Evolutionary conservation across 35 echinoderm and acorn worm genomes (phyloP), one percentile per base, ranked within the genome.

Genomic region (Eucidaris tribuloides): DNA sequence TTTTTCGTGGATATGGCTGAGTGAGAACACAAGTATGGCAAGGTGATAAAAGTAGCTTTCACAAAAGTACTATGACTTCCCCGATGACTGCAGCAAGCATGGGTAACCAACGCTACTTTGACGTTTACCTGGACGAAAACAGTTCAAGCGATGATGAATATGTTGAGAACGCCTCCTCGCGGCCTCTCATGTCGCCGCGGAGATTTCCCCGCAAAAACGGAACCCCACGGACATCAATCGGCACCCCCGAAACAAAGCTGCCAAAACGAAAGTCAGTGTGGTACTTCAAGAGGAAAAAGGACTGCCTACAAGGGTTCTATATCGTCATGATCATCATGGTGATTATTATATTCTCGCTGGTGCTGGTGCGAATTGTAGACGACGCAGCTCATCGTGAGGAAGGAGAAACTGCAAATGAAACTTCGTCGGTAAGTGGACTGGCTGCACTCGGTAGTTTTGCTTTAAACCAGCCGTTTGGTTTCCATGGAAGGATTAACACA

Each of bases 101-200:
- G 37, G 91, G 91, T 42, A 72, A 80, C 18, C 45, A 79, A 20
- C 91, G 86, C 2, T 93, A 93, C 59, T 87, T 84, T 78, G 91
- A 93, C 45, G 85, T 93, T 4, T 93, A 93, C 72, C 80, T 93
- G 3, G 91, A 93, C 22, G 85, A 89, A n/a, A 37, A 42, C n/a
- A 71, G 80, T 30, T 93, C 91, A 2, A 77, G 57, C 0, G 91
- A 93, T 18, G 82, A 84, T 34, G 91, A 82, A 66, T 46, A 64
- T 17, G 56, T 83, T 40, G 27, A 46, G 4, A 59, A 52, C 40
- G 50, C 31, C 77, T 68, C 83, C 25, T 36, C 45, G 80, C 82
- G 88, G 84, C 85, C 91, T 7, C 71, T 93, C 29, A 93, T 93
- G 86, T 93, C 91, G 3, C 81, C 83, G 9, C 70, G 64, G 61